Base-by-base conservation (phyloP, 1,140 invertebrate genomes). In the Coelopa frigida region DNA sequence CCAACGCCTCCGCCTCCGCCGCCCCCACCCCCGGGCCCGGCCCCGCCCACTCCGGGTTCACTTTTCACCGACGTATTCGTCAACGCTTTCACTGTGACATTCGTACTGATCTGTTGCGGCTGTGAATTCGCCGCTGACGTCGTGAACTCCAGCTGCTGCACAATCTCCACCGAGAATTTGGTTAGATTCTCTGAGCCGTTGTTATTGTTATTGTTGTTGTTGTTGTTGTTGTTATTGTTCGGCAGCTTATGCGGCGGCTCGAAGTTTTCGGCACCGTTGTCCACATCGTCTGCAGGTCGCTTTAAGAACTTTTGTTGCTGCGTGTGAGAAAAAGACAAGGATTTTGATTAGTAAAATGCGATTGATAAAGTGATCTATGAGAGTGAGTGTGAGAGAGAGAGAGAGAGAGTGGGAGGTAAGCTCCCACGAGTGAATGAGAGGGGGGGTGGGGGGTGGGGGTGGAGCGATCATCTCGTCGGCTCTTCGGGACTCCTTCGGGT, bases 111-210 rank as follows among this genome's bases (percentile, higher is more conserved):
- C 62, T 89, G 88, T 57, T 90, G 87, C n/a, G 85, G 81, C 56
- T 87, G 85, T 6, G 84, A 84, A 61, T 85, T 84, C 21, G 84
- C 80, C 29, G 82, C 82, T 5, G 84, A 87, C 18, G 84, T 85
- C 20, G 86, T 89, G 58, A 92, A 92, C 56, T 89, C 87, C 11
- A 89, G 63, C 61, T 93, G 87, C 58, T 93, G 89, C 0, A 89
- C 88, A 44, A 93, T 93, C 71, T 93, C 87, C 14, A 93, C 88
- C 0, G 87, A 88, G 69, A 92, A 88, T 61, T 88, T 88, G 32
- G 83, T 85, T 44, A 86, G 74, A 44, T 77, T 79, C 52, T 84
- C 79, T 38, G 62, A 66, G 26, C 55, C 58, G 38, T 46, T 42
- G 23, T 42, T 48, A 23, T 48, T 48, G 8, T 47, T 67, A 62